These are phyloP conservation scores for Ostrea edulis DNA, from an alignment of 1,140 invertebrate species.

Conservation along the genomic window DNA sequence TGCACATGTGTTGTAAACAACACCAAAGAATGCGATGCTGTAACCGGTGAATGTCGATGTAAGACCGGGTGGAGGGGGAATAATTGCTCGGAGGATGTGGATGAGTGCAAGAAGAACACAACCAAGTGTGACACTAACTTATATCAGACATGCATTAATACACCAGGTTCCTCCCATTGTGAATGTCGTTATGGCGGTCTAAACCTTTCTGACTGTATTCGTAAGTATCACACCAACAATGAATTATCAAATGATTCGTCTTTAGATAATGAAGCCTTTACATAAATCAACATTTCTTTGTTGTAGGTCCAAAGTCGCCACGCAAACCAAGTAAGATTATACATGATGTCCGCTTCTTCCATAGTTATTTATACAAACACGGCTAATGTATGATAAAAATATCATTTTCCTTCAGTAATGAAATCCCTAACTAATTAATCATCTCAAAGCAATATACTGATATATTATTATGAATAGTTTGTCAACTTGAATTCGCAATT, in stretches of 20 bases:
- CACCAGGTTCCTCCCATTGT: constrained; percentile 44
- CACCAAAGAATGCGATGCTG: neutral
- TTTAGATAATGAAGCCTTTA: no score
- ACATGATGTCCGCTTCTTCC: no score
- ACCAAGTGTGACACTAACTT: neutral
- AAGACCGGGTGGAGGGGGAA: constrained; percentile 1
- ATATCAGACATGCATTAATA: constrained; percentile 47
- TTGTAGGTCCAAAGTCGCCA: no score
- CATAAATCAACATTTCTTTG: no score
- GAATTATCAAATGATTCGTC: no score
- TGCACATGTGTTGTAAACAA: constrained; percentile 9
- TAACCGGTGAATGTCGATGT: constrained; percentile 13
- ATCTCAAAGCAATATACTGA: no score
- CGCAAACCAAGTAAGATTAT: no score
- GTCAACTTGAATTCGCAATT: neutral
- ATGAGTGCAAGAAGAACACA: constrained; percentile 27
- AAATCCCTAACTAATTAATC: no score
- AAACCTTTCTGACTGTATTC: neutral
- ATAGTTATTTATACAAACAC: no score
- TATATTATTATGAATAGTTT: no score
- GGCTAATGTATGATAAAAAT: no score
- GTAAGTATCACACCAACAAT: neutral
- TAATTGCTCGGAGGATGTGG: constrained; percentile 17
- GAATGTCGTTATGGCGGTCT: constrained; percentile 19
- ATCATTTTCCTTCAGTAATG: no score